Conservation (phyloP, 2,888 invertebrate genomes). For the Dinocampus coccinellae region DNA sequence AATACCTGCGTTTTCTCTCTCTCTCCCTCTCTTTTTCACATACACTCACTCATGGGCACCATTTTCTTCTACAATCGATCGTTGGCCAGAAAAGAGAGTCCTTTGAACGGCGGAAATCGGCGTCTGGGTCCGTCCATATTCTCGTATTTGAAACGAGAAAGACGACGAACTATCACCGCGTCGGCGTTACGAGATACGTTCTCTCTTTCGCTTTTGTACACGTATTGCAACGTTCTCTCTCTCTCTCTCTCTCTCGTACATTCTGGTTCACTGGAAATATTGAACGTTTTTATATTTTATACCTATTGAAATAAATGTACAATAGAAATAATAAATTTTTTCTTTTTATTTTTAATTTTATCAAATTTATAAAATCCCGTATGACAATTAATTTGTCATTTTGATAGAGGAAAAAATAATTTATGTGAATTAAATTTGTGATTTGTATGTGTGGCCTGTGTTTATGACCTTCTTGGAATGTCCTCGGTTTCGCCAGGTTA, state of each 20-base stretch:
- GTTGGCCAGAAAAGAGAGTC: neutral
- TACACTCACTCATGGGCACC: no score
- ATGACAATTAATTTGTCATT: no score
- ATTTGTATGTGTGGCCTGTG: conserved; percentile 18
- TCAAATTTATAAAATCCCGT: no score
- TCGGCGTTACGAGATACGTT: conserved; percentile 23
- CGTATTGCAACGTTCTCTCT: conserved; percentile 12
- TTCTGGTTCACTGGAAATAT: conserved; percentile 53
- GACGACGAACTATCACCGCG: conserved; percentile 27
- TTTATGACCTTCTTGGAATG: conserved; percentile 47
- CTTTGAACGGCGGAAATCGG: neutral
- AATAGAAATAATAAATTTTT: no score
- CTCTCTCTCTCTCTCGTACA: neutral
- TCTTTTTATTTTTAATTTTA: no score
- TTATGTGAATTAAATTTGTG: neutral
- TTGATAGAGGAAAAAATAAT: no score
- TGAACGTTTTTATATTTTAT: conserved; percentile 48
- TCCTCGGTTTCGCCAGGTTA: conserved; percentile 42
- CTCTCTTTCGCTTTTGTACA: neutral
- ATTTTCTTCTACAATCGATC: neutral
- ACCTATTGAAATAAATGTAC: no score
- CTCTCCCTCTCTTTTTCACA: no score
- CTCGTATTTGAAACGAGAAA: neutral
- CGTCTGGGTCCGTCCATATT: neutral
- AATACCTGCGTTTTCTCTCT: neutral